Conservation (phyloP, 2,797 vertebrate genomes). For the Xiphophorus birchmanni region DNA sequence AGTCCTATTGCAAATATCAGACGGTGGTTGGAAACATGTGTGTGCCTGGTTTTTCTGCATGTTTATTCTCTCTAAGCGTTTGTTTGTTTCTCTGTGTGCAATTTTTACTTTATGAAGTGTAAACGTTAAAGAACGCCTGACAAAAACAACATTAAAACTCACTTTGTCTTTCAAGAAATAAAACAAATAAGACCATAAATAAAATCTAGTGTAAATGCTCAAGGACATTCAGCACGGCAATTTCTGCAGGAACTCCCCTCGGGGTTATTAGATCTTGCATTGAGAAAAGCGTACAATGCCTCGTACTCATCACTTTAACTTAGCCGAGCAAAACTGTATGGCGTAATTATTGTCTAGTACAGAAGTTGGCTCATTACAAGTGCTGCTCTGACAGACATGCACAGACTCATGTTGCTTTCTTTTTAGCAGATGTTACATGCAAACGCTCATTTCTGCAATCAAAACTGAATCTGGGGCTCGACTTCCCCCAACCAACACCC, state of each 20-base stretch:
- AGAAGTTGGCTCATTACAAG: slow-evolving; percentile 58
- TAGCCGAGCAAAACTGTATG: slow-evolving; percentile 38
- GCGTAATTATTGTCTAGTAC: slow-evolving; percentile 55
- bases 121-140: slow-evolving; percentile 17
- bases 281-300: slow-evolving; percentile 25
- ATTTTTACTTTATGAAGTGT: slow-evolving; percentile 21
- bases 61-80: slow-evolving; percentile 46
- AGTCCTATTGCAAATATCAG: slow-evolving; percentile 51
- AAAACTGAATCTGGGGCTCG: background rate
- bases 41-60: slow-evolving; percentile 14
- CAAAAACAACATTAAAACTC: slow-evolving; percentile 40
- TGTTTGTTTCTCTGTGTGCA: slow-evolving; percentile 45
- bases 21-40: slow-evolving; percentile 35
- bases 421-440: background rate
- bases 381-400: slow-evolving; percentile 32
- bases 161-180: slow-evolving; percentile 29
- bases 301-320: slow-evolving; percentile 23
- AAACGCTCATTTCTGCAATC: background rate
- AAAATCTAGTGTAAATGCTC: slow-evolving; percentile 24
- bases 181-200: slow-evolving; percentile 48
- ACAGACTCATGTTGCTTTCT: slow-evolving; percentile 3
- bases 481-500: background rate
- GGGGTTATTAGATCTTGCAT: slow-evolving; percentile 39
- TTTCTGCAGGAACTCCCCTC: slow-evolving; percentile 17
- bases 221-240: slow-evolving; percentile 3